Evolutionary conservation across 2,797 vertebrate genomes (phyloP).

Genomic region (Anguilla obscura): DNA sequence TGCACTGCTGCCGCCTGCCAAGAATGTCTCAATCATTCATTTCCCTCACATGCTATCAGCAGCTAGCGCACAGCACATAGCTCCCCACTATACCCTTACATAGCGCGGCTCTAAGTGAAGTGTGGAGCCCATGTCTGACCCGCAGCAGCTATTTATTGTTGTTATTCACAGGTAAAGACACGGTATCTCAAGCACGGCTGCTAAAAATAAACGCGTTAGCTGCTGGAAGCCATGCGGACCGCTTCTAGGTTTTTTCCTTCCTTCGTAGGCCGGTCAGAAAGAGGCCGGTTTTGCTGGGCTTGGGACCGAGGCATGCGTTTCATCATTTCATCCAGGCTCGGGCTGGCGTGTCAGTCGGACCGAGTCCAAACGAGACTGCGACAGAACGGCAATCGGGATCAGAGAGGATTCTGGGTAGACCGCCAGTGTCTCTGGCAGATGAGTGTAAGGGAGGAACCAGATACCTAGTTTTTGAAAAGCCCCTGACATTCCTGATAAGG

Average conservation of each 20-base stretch:
- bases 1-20: background rate
- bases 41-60: background rate
- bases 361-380: background rate
- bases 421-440: background rate
- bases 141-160: conserved; percentile 39
- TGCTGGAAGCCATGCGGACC: conserved; percentile 40
- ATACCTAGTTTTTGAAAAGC: background rate
- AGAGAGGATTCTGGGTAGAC: conserved; percentile 4
- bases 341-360: background rate
- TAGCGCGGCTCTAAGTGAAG: background rate
- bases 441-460: background rate
- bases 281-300: background rate
- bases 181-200: conserved; percentile 42
- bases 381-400: background rate
- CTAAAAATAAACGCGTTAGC: conserved; percentile 55
- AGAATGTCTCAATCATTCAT: background rate
- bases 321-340: background rate
- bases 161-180: conserved; percentile 37
- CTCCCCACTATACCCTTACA: background rate
- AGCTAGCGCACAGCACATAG: background rate
- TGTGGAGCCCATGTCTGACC: conserved; percentile 3
- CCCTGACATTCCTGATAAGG: background rate
- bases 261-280: background rate
- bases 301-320: background rate
- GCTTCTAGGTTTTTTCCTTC: background rate